Conservation (phyloP, 2,888 invertebrate species). For the Ophioninae sp. region DNA sequence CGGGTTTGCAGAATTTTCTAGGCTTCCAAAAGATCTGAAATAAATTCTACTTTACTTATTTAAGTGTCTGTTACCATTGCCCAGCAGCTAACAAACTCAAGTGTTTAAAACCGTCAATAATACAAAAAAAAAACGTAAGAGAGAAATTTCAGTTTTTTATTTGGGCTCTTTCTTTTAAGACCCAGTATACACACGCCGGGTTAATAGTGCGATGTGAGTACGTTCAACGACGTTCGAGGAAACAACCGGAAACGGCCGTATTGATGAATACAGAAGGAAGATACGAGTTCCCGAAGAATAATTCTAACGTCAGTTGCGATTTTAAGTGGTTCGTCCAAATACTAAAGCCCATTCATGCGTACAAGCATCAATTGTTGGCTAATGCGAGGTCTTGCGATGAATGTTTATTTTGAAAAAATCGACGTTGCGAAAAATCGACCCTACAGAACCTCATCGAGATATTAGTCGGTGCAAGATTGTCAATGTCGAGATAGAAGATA, state of each 20-base stretch:
- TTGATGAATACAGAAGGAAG: background rate
- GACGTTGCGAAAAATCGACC: background rate
- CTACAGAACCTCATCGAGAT: background rate
- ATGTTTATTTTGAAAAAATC: background rate
- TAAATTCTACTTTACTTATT: too few relatives aligned
- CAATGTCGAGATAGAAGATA: background rate
- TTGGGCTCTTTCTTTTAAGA: too few relatives aligned
- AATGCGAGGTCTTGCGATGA: background rate
- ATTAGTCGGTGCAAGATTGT: background rate
- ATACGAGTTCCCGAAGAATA: background rate
- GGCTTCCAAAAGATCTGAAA: too few relatives aligned
- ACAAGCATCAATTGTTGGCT: background rate
- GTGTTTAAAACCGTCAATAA: too few relatives aligned
- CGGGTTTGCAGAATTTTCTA: too few relatives aligned
- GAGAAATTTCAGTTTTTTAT: too few relatives aligned
- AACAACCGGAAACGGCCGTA: background rate
- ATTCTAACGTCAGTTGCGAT: background rate
- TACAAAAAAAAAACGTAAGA: too few relatives aligned
- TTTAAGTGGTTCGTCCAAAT: background rate
- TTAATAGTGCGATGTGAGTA: too few relatives aligned
- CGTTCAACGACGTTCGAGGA: too few relatives aligned
- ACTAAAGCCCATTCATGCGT: background rate
- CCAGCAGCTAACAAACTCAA: too few relatives aligned
- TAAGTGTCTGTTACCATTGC: too few relatives aligned
- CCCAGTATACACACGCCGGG: too few relatives aligned